Conservation (phyloP, 2,888 invertebrate species). For the Synergus laeviventris region DNA sequence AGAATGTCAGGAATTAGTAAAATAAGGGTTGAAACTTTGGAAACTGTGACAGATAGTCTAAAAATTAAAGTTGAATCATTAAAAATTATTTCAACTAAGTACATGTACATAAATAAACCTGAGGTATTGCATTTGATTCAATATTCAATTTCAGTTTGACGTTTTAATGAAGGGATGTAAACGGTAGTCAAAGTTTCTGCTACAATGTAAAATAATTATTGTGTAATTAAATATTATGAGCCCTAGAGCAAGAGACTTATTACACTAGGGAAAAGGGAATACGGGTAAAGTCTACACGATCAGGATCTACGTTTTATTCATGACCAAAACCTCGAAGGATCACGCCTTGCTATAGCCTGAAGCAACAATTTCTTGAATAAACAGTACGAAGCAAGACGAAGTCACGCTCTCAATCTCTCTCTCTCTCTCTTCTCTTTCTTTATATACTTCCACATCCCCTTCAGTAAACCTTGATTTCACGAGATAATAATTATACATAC, state of each 20-base stretch:
- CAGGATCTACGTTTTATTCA: constrained; percentile 56
- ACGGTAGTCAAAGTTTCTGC: not conserved
- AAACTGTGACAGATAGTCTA: too few relatives aligned
- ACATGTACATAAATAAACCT: too few relatives aligned
- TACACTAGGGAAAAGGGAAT: constrained; percentile 30
- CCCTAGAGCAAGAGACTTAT: constrained; percentile 11
- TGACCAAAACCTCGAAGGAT: constrained; percentile 57
- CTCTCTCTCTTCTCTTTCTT: constrained; percentile 41
- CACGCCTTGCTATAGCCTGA: constrained; percentile 54
- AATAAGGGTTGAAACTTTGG: too few relatives aligned
- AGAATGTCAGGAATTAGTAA: too few relatives aligned
- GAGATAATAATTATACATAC: constrained; percentile 49
- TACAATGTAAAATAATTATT: constrained; percentile 25
- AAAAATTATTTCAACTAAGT: too few relatives aligned
- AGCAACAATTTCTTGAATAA: constrained; percentile 57
- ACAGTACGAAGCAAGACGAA: constrained; percentile 48
- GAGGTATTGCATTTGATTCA: not conserved
- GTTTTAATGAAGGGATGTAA: not conserved
- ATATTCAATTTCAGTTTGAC: not conserved
- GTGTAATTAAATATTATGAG: constrained; percentile 30
- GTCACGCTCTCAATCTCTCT: constrained; percentile 41
- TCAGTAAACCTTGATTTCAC: constrained; percentile 41
- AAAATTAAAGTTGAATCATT: too few relatives aligned
- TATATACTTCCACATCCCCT: constrained; percentile 34
- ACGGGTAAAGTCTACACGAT: constrained; percentile 29